Conservation (phyloP, 1,140 invertebrate genomes). For the Platyura marginata region DNA sequence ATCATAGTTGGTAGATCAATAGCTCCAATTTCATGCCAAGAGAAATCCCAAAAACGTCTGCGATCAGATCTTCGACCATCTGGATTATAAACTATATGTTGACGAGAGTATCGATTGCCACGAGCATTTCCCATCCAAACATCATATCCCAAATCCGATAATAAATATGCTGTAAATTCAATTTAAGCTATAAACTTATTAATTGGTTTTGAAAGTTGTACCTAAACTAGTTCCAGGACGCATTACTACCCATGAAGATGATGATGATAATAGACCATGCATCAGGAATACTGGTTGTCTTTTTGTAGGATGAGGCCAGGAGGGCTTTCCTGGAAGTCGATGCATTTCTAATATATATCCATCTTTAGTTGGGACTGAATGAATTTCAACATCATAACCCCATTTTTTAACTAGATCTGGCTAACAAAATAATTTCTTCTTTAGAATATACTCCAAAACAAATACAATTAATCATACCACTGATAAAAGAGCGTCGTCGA, state of each 20-base stretch:
- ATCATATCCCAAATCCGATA: conserved; percentile 41
- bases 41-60: conserved; percentile 7
- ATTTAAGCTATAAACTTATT: too few species aligned
- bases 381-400: conserved; percentile 33
- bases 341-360: conserved; percentile 32
- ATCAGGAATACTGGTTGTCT: conserved; percentile 27
- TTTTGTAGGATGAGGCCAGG: conserved; percentile 3
- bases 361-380: conserved; percentile 28
- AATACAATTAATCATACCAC: background rate
- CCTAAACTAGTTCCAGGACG: conserved; percentile 43
- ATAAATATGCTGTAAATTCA: too few species aligned
- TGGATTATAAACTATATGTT: conserved; percentile 8
- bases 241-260: conserved; percentile 46
- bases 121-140: conserved; percentile 38
- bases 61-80: background rate
- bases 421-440: background rate
- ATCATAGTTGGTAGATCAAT: conserved; percentile 40
- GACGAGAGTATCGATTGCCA: conserved; percentile 18
- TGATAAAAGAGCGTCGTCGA: background rate
- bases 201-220: too few species aligned
- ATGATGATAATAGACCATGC: conserved; percentile 52
- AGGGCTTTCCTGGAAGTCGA: conserved; percentile 22
- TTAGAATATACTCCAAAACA: background rate
- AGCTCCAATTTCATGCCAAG: conserved; percentile 28
- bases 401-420: conserved; percentile 24